Conservation (phyloP, 2,113 vertebrate genomes). For the Eira barbara region DNA sequence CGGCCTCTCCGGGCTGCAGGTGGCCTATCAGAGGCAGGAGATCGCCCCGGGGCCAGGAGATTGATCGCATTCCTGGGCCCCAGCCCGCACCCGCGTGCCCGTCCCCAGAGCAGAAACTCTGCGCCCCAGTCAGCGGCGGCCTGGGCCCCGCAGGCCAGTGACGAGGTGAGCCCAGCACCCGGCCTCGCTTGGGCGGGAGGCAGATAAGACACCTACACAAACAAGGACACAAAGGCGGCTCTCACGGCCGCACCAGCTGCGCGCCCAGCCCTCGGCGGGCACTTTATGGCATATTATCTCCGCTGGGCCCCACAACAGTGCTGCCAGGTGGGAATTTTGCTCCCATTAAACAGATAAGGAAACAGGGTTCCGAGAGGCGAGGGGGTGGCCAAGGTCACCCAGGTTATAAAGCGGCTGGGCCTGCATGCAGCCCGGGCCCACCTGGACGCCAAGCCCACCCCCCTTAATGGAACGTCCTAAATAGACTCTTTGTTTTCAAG, state of each 20-base stretch:
- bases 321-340: constrained; percentile 57
- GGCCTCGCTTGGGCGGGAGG: neutral
- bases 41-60: constrained; percentile 27
- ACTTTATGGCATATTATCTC: constrained; percentile 49
- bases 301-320: constrained; percentile 45
- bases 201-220: constrained; percentile 59
- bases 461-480: neutral
- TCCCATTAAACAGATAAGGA: constrained; percentile 58
- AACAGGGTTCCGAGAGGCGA: neutral
- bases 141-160: neutral
- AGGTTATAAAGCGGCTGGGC: constrained; percentile 19
- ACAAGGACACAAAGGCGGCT: constrained; percentile 33
- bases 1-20: constrained; percentile 47
- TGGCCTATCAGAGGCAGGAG: constrained; percentile 44
- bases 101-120: neutral
- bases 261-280: constrained; percentile 25
- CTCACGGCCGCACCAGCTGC: neutral
- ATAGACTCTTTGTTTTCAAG: constrained; percentile 53
- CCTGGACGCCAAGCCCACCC: constrained; percentile 45
- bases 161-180: neutral
- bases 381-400: neutral
- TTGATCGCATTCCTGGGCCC: constrained; percentile 62
- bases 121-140: neutral
- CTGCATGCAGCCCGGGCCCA: constrained; percentile 20
- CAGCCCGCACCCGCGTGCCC: neutral